These are phyloP conservation scores for Ellobium chinense DNA, from an alignment of 2,888 invertebrate genomes.

Conservation along the genomic window DNA sequence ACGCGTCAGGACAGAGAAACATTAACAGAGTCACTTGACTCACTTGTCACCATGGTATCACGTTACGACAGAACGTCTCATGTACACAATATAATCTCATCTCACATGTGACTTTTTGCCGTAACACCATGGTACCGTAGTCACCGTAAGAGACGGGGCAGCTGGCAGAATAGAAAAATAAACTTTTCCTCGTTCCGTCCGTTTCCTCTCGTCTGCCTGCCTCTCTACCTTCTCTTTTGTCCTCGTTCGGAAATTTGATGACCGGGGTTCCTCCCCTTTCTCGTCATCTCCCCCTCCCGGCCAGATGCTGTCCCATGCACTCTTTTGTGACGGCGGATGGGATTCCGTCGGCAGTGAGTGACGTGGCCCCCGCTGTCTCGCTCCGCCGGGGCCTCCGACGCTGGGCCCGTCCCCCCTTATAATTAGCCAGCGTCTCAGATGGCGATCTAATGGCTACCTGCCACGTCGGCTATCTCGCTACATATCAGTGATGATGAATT, in stretches of 20 bases:
- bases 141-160: too few relatives aligned
- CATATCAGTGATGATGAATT: constrained; percentile 24
- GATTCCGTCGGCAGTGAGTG: constrained; percentile 28
- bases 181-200: too few relatives aligned
- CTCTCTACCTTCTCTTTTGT: neutral
- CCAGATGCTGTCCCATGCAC: constrained; percentile 21
- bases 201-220: constrained; percentile 1
- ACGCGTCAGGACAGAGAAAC: too few relatives aligned
- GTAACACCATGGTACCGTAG: too few relatives aligned
- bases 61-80: too few relatives aligned
- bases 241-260: constrained; percentile 19
- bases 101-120: too few relatives aligned
- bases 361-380: constrained; percentile 28
- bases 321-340: constrained; percentile 12
- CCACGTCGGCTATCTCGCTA: constrained; percentile 2
- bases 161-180: constrained; percentile 20
- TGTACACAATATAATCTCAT: too few relatives aligned
- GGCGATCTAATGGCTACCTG: constrained; percentile 16
- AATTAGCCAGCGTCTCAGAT: constrained; percentile 22
- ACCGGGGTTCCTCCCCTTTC: neutral
- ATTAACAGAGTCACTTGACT: too few relatives aligned
- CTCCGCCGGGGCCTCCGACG: neutral
- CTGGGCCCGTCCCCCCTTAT: constrained; percentile 14
- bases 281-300: neutral
- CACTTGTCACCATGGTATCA: too few relatives aligned